These are phyloP conservation scores for Cyprinodon variegatus DNA, from an alignment of 2,113 vertebrate genomes.

Conservation along the genomic window DNA sequence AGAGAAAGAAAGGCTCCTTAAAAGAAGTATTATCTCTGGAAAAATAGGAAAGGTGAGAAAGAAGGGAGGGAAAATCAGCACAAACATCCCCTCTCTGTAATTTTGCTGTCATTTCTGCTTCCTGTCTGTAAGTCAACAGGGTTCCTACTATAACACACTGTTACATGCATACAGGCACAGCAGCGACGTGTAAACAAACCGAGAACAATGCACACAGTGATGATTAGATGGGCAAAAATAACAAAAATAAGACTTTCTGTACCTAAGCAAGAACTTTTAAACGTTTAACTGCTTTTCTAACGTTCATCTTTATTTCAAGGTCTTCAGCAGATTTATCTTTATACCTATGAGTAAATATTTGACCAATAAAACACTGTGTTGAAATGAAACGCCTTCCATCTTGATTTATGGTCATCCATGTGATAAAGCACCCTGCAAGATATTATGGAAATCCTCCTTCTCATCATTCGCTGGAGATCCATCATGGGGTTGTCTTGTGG, in stretches of 20 bases:
- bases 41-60: background rate
- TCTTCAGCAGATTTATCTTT: background rate
- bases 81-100: background rate
- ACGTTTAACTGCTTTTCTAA: no score
- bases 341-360: background rate
- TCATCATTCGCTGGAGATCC: slow-evolving; percentile 48
- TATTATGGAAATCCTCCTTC: slow-evolving; percentile 41
- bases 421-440: slow-evolving; percentile 44
- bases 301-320: background rate
- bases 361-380: background rate
- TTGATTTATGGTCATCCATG: background rate
- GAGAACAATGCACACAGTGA: slow-evolving; percentile 3
- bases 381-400: slow-evolving; percentile 4
- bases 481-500: slow-evolving; percentile 24
- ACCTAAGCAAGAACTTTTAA: background rate
- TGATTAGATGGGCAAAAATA: slow-evolving; percentile 7
- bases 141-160: slow-evolving; percentile 14
- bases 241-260: slow-evolving; percentile 7
- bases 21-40: background rate
- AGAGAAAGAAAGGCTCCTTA: no score
- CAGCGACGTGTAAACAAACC: background rate
- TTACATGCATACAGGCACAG: background rate
- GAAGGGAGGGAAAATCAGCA: background rate
- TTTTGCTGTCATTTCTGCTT: slow-evolving; percentile 9
- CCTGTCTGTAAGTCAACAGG: background rate